Percentiles rank a stretch among this genome's conserved stretches.
These are phyloP conservation scores for Stenodera caucasica DNA, from an alignment of 2,888 invertebrate genomes.

Conservation along the genomic window DNA sequence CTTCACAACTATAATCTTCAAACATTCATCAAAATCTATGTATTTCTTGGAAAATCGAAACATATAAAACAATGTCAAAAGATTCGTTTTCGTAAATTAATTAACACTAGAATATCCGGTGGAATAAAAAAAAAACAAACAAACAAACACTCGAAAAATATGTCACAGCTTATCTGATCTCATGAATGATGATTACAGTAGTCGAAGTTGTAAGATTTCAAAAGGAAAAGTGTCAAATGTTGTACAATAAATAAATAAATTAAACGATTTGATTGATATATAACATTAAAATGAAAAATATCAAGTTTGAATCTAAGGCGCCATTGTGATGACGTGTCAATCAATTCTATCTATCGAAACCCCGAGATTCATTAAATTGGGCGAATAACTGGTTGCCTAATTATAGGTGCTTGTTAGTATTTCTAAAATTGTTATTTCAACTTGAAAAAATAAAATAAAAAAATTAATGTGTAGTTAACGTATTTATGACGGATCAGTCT, in stretches of 20 bases:
- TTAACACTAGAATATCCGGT: conserved; percentile 12
- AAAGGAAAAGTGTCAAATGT: conserved; percentile 37
- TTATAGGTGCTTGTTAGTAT: background rate
- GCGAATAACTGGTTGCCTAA: conserved; percentile 28
- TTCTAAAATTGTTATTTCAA: background rate
- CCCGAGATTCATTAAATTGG: conserved; percentile 7
- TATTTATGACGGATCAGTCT: conserved; percentile 32
- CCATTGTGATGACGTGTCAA: conserved; percentile 38
- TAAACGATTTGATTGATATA: conserved; percentile 39
- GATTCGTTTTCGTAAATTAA: conserved; percentile 21
- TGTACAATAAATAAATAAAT: conserved; percentile 28
- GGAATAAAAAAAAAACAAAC: conserved; percentile 14
- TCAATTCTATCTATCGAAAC: background rate
- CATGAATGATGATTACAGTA: conserved; percentile 37
- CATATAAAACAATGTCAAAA: conserved; percentile 6
- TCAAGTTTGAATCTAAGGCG: conserved; percentile 40
- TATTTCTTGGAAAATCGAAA: background rate
- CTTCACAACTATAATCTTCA: background rate
- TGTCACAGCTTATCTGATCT: conserved; percentile 40
- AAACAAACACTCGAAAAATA: conserved; percentile 19
- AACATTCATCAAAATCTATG: background rate
- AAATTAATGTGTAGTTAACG: conserved; percentile 6
- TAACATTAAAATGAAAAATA: conserved; percentile 49
- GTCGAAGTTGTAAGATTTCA: conserved; percentile 36
- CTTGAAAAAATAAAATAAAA: background rate